Evolutionary conservation across 1,140 invertebrate species (phyloP).

Genomic region (Homalodisca vitripennis): DNA sequence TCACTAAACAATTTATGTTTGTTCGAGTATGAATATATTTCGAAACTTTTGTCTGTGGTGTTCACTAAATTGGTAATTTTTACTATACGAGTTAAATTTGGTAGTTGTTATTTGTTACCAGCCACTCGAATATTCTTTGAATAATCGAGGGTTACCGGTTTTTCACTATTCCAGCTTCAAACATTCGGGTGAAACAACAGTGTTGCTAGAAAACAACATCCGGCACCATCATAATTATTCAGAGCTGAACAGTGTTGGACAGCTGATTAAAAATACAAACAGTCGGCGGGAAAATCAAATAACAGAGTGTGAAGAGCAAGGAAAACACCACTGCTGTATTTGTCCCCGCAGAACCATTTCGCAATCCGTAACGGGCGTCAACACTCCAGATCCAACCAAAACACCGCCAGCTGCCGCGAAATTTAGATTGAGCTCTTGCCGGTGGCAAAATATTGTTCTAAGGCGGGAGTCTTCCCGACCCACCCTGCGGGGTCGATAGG

Average conservation of each 20-base stretch:
- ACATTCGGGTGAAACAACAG: too few species aligned
- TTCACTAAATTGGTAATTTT: too few species aligned
- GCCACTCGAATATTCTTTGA: too few species aligned
- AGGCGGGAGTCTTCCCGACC: background rate
- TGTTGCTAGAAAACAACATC: background rate
- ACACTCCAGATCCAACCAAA: slow-evolving; percentile 16
- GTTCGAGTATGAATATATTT: too few species aligned
- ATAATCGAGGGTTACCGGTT: too few species aligned
- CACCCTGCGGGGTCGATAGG: background rate
- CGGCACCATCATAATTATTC: background rate
- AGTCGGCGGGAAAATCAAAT: slow-evolving; percentile 5
- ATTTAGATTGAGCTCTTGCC: slow-evolving; percentile 23
- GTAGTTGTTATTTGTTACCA: too few species aligned
- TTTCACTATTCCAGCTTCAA: too few species aligned
- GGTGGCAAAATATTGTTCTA: slow-evolving; percentile 23
- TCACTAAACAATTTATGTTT: too few species aligned
- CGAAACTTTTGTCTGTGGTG: too few species aligned
- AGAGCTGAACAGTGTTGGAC: background rate
- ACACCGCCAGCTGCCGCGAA: background rate
- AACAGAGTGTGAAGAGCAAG: slow-evolving; percentile 4
- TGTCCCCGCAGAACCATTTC: background rate
- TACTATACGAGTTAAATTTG: too few species aligned
- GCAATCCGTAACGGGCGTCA: slow-evolving; percentile 11
- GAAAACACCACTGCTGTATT: background rate
- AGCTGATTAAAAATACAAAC: background rate